These are phyloP conservation scores for Tapirus indicus DNA, from an alignment of 2,797 vertebrate species.

Conservation along the genomic window DNA sequence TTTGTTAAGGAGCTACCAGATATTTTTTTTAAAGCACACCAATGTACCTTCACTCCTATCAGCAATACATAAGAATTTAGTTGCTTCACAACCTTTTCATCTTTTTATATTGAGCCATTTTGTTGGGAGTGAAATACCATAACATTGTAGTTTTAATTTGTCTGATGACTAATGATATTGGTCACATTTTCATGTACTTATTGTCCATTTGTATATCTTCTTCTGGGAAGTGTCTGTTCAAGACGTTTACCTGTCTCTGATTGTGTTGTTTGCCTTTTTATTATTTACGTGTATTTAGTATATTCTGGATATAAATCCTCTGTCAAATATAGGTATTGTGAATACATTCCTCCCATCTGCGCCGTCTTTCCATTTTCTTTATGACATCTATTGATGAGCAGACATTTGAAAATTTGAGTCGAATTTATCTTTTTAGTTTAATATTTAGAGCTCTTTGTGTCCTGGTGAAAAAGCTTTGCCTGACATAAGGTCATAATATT, in stretches of 20 bases:
- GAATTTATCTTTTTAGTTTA: slow-evolving; percentile 13
- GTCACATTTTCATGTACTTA: neutral
- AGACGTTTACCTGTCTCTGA: neutral
- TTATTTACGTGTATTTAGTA: neutral
- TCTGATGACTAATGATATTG: neutral
- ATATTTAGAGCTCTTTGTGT: neutral
- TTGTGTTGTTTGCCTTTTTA: neutral
- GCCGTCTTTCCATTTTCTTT: neutral
- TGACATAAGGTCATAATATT: neutral
- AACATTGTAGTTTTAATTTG: neutral
- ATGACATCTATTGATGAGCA: neutral
- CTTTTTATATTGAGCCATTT: neutral
- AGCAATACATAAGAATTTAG: neutral
- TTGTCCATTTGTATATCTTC: neutral
- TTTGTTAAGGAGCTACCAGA: neutral
- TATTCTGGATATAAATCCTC: neutral
- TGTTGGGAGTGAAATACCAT: neutral
- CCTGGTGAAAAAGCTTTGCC: neutral
- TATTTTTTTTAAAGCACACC: neutral
- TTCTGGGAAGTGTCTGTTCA: neutral
- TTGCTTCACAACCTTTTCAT: neutral
- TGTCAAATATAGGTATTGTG: neutral
- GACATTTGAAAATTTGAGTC: neutral
- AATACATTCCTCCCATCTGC: neutral
- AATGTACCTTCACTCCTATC: neutral